phyloP scores from a whole-genome alignment of 2,888 invertebrate species.

The Cremastinae sp. region DNA sequence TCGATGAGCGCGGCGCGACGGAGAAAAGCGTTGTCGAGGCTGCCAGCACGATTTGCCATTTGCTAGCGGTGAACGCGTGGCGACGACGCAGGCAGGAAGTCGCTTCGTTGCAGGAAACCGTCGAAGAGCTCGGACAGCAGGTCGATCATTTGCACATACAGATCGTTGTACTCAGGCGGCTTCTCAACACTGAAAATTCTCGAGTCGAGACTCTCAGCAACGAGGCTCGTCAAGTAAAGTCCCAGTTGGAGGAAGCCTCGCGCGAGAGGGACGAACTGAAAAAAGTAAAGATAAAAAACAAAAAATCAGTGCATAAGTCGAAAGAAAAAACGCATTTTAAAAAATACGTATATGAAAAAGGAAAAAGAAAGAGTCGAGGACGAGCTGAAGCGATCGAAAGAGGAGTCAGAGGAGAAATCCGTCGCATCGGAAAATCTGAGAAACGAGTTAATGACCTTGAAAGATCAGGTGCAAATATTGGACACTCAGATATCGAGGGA shows the following conservation, averaged over 20 bases:
- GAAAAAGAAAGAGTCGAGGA: conserved; percentile 71
- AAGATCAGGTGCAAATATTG: conserved; percentile 70
- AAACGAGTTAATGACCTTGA: conserved; percentile 73
- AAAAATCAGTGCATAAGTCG: not conserved
- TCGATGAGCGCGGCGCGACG: conserved; percentile 10
- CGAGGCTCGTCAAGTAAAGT: conserved; percentile 81
- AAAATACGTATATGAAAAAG: conserved; percentile 61
- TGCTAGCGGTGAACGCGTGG: conserved; percentile 82
- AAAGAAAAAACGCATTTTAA: not conserved
- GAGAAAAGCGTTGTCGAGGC: conserved; percentile 73
- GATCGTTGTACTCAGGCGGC: conserved; percentile 83
- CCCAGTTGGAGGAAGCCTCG: conserved; percentile 80
- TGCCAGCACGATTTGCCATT: conserved; percentile 80
- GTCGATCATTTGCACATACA: conserved; percentile 82
- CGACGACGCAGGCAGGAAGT: conserved; percentile 82
- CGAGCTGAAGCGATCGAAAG: conserved; percentile 66
- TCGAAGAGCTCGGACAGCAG: conserved; percentile 81
- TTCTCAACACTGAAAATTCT: conserved; percentile 83
- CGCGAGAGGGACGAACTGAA: conserved; percentile 80
- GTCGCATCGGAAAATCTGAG: conserved; percentile 73
- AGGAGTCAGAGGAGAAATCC: conserved; percentile 68
- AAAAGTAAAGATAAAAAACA: conserved; percentile 65
- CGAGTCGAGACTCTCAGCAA: conserved; percentile 81
- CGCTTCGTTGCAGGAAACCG: conserved; percentile 80
- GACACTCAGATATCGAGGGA: conserved; percentile 76